Conservation (phyloP, 2,797 vertebrate genomes). For the Cygnus olor region DNA sequence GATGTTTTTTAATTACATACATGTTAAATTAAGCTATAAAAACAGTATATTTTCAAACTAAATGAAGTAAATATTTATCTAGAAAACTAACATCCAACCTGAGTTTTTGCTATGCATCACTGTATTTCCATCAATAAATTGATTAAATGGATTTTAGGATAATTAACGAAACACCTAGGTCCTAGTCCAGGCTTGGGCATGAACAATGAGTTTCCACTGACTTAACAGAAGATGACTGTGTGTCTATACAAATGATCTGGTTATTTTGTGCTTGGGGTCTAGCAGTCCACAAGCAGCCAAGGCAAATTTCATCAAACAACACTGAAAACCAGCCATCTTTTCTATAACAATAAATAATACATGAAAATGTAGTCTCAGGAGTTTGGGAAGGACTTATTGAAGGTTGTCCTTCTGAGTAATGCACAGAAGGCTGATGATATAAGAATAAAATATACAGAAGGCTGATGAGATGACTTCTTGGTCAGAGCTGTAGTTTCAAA, state of each 20-base stretch:
- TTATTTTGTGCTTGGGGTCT: not conserved
- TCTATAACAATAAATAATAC: slow-evolving; percentile 47
- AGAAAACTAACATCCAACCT: not conserved
- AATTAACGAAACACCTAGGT: not conserved
- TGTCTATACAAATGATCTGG: not conserved
- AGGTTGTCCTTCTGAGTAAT: slow-evolving; percentile 22
- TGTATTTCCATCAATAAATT: not conserved
- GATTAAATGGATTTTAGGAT: not conserved
- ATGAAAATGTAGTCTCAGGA: slow-evolving; percentile 24
- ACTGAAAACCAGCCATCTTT: slow-evolving; percentile 16
- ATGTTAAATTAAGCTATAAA: not conserved
- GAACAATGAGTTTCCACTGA: not conserved
- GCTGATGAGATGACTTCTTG: not conserved
- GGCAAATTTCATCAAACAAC: slow-evolving; percentile 28
- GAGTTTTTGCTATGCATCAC: not conserved
- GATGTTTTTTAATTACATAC: not conserved
- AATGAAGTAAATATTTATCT: not conserved
- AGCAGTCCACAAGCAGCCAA: not conserved
- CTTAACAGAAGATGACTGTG: not conserved
- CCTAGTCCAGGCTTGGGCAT: not conserved
- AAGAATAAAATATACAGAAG: not conserved
- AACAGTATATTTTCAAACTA: not conserved
- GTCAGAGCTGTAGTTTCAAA: not conserved
- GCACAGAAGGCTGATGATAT: not conserved
- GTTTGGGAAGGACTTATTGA: slow-evolving; percentile 32